Percentiles rank a stretch among this genome's conserved stretches.
Conservation (phyloP, 2,797 vertebrate species). For the Lepilemur ruficaudatus region DNA sequence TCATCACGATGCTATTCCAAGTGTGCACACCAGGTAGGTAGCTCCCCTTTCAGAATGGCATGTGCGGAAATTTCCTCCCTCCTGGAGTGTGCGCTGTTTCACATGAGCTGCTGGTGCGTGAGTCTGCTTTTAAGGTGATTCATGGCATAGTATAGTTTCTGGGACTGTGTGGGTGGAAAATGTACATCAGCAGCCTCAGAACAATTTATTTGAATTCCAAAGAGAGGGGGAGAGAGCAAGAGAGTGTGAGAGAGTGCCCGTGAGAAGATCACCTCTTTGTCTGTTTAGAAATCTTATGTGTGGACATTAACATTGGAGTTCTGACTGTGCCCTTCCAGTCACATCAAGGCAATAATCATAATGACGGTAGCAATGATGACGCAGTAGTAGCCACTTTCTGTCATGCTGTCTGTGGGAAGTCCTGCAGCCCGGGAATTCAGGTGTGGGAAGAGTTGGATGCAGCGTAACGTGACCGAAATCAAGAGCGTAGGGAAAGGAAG, state of each 20-base stretch:
- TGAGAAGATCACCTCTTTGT: not conserved
- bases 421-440: not conserved
- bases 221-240: not conserved
- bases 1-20: not conserved
- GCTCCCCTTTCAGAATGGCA: not conserved
- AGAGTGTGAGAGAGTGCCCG: no score
- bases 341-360: not conserved
- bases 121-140: not conserved
- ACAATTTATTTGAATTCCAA: not conserved
- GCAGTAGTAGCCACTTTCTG: not conserved
- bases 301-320: not conserved
- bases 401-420: not conserved
- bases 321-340: not conserved
- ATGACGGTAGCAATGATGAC: no score
- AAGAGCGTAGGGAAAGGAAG: not conserved
- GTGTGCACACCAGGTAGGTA: not conserved
- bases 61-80: not conserved
- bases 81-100: not conserved
- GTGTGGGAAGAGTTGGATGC: not conserved
- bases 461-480: not conserved
- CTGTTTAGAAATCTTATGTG: not conserved
- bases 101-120: accelerated
- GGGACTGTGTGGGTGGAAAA: not conserved
- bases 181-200: not conserved
- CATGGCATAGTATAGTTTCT: not conserved